Base-by-base conservation (phyloP, 2,797 vertebrate species). In the Garrulus glandarius region DNA sequence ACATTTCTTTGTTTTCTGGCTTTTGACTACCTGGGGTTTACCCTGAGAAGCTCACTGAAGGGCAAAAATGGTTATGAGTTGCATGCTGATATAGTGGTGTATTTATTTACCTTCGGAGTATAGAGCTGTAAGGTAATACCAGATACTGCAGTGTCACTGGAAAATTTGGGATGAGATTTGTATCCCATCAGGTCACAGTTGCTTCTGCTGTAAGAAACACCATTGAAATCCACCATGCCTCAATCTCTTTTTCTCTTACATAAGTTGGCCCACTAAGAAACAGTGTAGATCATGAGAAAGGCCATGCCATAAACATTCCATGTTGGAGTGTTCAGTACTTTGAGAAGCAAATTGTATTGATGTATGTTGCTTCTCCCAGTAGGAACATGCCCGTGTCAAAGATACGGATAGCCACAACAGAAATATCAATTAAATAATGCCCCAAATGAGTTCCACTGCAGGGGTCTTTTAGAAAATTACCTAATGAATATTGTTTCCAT, bases 201-300 rank as follows among this genome's bases (percentile, higher is more conserved):
- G 24, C 37, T 61, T 76, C 63, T 8, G 15, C 10, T 72, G 29
- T 56, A 18, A 89, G 50, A 23, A 76, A 5, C 37, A 32, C 32
- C 23, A n/a, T 64, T 20, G 22, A 60, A 71, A 68, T 71, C 22
- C 3, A 5, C 68, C 5, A 7, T 20, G 24, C 22, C 30, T 14
- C 0, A 0, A 36, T 52, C 18, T 71, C 22, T 67, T 67, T 56
- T 60, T 68, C 39, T 50, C 15, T 75, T 21, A 12, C 1, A 0
- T 11, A 23, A 44, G 30, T 26, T 65, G 27, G 44, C 77, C 77
- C 15, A 5, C 43, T 27, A 26, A 69, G 44, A 44, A 47, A 30
- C 77, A 77, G 39, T 1, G 1, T 4, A 23, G 32, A 20, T 39
- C 10, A 11, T 17, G 29, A 72, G 22, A 65, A 72, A 52, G n/a